Conservation (phyloP, 2,797 vertebrate genomes). For the Acrocephalus scirpaceus region DNA sequence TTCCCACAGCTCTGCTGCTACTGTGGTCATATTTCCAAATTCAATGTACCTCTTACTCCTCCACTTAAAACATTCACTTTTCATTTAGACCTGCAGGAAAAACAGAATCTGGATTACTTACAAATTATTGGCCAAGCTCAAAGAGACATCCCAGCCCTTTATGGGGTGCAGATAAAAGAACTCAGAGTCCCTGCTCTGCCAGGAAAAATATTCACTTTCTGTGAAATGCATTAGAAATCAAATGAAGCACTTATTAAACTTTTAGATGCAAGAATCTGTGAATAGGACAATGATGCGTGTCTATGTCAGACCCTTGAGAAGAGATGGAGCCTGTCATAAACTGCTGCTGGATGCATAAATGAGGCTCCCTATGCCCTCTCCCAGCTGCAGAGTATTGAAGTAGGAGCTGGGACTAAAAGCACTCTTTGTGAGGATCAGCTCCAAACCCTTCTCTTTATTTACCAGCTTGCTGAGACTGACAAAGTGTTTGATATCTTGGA, state of each 20-base stretch:
- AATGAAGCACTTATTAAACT: constrained; percentile 64
- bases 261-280: constrained; percentile 38
- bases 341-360: constrained; percentile 28
- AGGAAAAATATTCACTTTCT: constrained; percentile 63
- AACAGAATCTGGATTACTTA: constrained; percentile 61
- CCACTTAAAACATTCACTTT: constrained; percentile 54
- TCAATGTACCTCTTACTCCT: constrained; percentile 27
- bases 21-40: constrained; percentile 55
- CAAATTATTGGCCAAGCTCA: constrained; percentile 57
- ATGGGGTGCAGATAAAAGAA: constrained; percentile 64
- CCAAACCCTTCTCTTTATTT: constrained; percentile 25
- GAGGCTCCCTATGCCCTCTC: constrained; percentile 23
- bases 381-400: background rate
- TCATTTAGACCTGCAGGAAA: constrained; percentile 62
- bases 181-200: constrained; percentile 43
- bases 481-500: background rate
- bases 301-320: constrained; percentile 29
- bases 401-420: constrained; percentile 22
- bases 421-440: constrained; percentile 32
- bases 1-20: constrained; percentile 51
- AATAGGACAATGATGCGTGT: background rate
- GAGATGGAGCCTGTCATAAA: constrained; percentile 45
- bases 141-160: constrained; percentile 56
- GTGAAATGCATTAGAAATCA: constrained; percentile 66
- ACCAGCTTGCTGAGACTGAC: constrained; percentile 4